These are phyloP conservation scores for Atta texana DNA, from an alignment of 1,140 invertebrate species.

Conservation along the genomic window DNA sequence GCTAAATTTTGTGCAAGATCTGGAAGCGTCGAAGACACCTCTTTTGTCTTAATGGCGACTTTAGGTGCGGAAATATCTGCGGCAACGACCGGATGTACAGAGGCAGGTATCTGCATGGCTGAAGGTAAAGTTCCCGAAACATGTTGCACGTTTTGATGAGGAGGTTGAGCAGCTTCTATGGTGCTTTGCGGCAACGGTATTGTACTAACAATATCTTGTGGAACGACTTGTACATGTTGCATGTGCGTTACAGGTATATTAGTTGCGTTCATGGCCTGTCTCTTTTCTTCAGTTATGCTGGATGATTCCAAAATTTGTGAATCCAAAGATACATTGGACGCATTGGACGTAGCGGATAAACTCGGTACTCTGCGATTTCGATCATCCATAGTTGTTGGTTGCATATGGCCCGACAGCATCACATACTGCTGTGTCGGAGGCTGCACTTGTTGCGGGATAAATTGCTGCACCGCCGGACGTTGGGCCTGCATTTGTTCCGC, in stretches of 20 bases:
- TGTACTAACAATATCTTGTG: constrained; percentile 51
- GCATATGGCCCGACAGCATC: constrained; percentile 74
- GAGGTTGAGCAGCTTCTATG: constrained; percentile 67
- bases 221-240: constrained; percentile 65
- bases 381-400: constrained; percentile 78
- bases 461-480: constrained; percentile 71
- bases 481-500: constrained; percentile 68
- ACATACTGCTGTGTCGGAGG: constrained; percentile 77
- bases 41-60: constrained; percentile 79
- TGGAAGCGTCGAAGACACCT: constrained; percentile 84
- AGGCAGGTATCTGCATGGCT: constrained; percentile 46
- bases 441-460: constrained; percentile 71
- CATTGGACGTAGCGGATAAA: constrained; percentile 80
- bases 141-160: constrained; percentile 70
- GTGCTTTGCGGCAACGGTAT: constrained; percentile 48
- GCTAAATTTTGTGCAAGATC: constrained; percentile 85
- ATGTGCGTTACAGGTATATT: constrained; percentile 56
- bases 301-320: constrained; percentile 80
- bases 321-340: constrained; percentile 81
- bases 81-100: constrained; percentile 64
- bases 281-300: constrained; percentile 73
- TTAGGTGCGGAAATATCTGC: constrained; percentile 78
- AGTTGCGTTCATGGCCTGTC: constrained; percentile 49
- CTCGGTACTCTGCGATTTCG: constrained; percentile 83
- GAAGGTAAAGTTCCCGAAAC: constrained; percentile 39